phyloP scores from a whole-genome alignment of 2,888 invertebrate genomes.

The Cyclophora punctaria region DNA sequence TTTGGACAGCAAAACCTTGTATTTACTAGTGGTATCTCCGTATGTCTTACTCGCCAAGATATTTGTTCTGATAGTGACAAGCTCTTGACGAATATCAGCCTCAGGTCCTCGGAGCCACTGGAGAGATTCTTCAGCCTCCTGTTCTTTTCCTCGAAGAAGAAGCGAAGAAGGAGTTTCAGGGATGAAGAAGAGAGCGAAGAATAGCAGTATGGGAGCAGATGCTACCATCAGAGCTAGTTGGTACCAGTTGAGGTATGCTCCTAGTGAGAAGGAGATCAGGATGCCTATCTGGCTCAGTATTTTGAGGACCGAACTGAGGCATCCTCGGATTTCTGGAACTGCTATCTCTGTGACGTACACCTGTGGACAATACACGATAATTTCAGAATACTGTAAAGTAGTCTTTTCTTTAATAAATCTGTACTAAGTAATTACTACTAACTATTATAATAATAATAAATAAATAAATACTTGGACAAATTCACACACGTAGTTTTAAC shows the following conservation, averaged over 20 bases:
- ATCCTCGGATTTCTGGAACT: constrained; percentile 88
- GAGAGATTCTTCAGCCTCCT: constrained; percentile 83
- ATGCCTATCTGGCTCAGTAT: constrained; percentile 90
- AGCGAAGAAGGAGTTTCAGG: constrained; percentile 93
- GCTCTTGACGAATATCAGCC: constrained; percentile 83
- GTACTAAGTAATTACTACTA: no score
- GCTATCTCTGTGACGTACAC: constrained; percentile 95
- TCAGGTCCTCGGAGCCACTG: constrained; percentile 86
- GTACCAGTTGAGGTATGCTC: constrained; percentile 88
- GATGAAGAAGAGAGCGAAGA: constrained; percentile 83
- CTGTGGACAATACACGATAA: constrained; percentile 53
- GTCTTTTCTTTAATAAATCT: no score
- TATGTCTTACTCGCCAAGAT: constrained; percentile 71
- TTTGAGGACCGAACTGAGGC: constrained; percentile 89
- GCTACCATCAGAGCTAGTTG: constrained; percentile 87
- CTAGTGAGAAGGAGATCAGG: constrained; percentile 85
- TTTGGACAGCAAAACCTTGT: constrained; percentile 56
- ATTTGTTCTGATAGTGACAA: constrained; percentile 82
- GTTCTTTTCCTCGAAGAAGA: constrained; percentile 82
- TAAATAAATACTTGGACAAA: no score
- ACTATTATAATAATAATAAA: no score
- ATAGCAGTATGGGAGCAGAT: constrained; percentile 83
- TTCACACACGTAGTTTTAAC: no score
- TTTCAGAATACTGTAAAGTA: constrained; percentile 1
- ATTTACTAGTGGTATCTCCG: constrained; percentile 45